Percentiles rank a stretch among this genome's conserved stretches.
Evolutionary conservation across 2,888 invertebrate species (phyloP).

Genomic region (Tholera decimalis): DNA sequence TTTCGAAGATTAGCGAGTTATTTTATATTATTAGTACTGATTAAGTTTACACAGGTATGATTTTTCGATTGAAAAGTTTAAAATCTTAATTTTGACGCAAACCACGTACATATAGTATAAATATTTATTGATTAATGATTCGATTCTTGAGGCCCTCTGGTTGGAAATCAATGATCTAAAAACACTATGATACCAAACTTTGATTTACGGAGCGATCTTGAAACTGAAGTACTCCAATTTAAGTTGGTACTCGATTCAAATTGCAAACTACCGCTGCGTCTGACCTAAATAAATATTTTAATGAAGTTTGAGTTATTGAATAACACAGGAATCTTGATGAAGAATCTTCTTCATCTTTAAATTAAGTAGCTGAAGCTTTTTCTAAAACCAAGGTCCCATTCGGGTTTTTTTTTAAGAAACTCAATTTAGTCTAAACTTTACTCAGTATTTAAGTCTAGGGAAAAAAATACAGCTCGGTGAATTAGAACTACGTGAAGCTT

Average conservation of each 20-base stretch:
- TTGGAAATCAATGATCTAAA: neutral
- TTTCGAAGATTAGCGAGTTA: too few relatives aligned
- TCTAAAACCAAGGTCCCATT: neutral
- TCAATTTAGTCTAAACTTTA: neutral
- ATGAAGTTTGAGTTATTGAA: conserved; percentile 55
- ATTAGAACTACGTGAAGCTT: conserved; percentile 13
- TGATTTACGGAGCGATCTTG: conserved; percentile 43
- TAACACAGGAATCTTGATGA: conserved; percentile 37
- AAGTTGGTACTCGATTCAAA: conserved; percentile 55
- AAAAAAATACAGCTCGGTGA: neutral
- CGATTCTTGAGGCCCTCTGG: neutral
- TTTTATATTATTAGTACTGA: too few relatives aligned
- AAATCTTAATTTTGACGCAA: neutral
- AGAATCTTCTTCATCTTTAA: conserved; percentile 27
- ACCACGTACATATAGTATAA: too few relatives aligned
- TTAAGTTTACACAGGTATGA: neutral
- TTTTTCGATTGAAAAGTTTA: neutral
- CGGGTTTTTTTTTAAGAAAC: conserved; percentile 4
- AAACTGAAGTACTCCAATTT: conserved; percentile 52
- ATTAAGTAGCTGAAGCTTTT: conserved; percentile 27
- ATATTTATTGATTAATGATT: neutral
- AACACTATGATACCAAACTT: conserved; percentile 44
- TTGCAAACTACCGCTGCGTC: conserved; percentile 52
- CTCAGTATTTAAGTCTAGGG: neutral
- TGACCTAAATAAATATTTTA: conserved; percentile 63